phyloP scores from a whole-genome alignment of 2,797 vertebrate species.

The Falco cherrug region DNA sequence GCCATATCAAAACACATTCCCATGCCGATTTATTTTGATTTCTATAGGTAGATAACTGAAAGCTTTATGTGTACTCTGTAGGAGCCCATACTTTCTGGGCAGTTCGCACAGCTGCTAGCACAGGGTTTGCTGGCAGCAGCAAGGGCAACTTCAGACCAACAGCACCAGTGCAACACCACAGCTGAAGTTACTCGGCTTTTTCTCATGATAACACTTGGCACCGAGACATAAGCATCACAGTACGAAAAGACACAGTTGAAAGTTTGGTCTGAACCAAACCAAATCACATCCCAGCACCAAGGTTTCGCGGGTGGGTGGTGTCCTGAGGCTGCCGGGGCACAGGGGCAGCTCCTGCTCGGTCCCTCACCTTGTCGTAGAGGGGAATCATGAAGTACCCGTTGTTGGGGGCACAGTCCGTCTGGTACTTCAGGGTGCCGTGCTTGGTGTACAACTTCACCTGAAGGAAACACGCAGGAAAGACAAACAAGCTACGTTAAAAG shows the following conservation, averaged over 20 bases:
- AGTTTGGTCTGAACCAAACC: background rate
- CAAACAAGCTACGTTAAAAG: background rate
- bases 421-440: constrained; percentile 96
- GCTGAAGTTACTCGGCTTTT: background rate
- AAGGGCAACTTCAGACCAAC: background rate
- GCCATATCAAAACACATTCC: background rate
- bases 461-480: background rate
- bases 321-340: rapidly evolving
- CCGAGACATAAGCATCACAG: rapidly evolving
- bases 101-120: background rate
- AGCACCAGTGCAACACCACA: background rate
- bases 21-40: background rate
- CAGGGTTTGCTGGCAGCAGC: background rate
- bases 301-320: rapidly evolving
- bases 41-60: background rate
- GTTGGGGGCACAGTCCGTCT: constrained; percentile 97
- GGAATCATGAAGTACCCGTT: constrained; percentile 99
- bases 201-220: background rate
- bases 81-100: background rate
- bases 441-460: constrained; percentile 98
- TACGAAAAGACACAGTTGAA: background rate
- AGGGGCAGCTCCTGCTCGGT: background rate
- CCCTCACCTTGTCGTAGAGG: constrained; percentile 95
- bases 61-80: background rate
- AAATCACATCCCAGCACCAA: background rate